A percentile compares a stretch with the other conserved stretches of the same genome.
Evolutionary conservation across 1,140 invertebrate genomes (phyloP).

Genomic region (Macrocentrus cingulum): DNA sequence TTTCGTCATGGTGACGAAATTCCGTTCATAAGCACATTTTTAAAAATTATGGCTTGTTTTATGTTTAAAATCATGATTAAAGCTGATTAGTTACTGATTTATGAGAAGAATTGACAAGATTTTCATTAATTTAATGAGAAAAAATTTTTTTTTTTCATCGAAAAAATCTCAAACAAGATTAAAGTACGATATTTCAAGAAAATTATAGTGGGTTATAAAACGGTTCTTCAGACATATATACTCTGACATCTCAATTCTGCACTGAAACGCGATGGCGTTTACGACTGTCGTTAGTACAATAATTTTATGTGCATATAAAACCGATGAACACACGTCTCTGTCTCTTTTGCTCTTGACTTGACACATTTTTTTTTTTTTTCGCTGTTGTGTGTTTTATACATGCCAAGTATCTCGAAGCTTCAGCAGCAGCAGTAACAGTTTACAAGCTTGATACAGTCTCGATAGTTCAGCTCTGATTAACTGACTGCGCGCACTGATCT

Average conservation of each 20-base stretch:
- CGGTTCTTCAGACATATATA: neutral
- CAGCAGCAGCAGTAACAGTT: slow-evolving; percentile 18
- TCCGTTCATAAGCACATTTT: too few species aligned
- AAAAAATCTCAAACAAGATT: neutral
- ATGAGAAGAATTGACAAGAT: too few species aligned
- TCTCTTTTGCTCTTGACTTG: neutral
- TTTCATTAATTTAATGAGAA: neutral
- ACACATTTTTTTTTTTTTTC: neutral
- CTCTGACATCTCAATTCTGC: neutral
- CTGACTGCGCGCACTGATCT: slow-evolving; percentile 17
- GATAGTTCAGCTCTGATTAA: slow-evolving; percentile 53
- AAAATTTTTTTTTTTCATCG: neutral
- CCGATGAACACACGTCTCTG: neutral
- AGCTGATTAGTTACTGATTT: too few species aligned
- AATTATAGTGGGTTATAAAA: slow-evolving; percentile 19
- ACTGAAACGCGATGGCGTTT: neutral
- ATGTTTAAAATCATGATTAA: too few species aligned
- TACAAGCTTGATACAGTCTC: slow-evolving; percentile 34
- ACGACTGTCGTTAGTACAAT: neutral
- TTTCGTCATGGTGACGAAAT: too few species aligned
- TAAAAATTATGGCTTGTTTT: too few species aligned
- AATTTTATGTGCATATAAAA: slow-evolving; percentile 2
- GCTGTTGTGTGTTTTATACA: too few species aligned
- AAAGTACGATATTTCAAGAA: slow-evolving; percentile 11
- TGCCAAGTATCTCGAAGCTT: slow-evolving; percentile 31